Evolutionary conservation across 2,888 invertebrate species (phyloP), one percentile per base, ranked within the genome.

Genomic region (Pomacea canaliculata): DNA sequence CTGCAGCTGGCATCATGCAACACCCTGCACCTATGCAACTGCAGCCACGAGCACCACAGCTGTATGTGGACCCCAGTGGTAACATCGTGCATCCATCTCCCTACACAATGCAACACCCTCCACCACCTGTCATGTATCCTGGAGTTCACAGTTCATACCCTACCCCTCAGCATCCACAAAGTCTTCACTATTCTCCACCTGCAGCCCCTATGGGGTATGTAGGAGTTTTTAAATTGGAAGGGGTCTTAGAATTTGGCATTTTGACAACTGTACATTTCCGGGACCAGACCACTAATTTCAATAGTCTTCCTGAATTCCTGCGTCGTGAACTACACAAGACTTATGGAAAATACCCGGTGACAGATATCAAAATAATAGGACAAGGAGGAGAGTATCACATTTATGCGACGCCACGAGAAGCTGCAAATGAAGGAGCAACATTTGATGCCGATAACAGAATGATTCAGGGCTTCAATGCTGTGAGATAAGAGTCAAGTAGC

Each of bases 301-400:
- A 70, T 59, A 71, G 76, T 7, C 71, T 83, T 9, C 83, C 83
- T 0, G 81, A 80, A 9, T 79, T 81, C 60, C 69, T 83, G 19
- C 68, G 77, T 18, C 37, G 69, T 8, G 83, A 83, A 65, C 78
- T 83, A n/a, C 48, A 75, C 48, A 72, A 76, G 37, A 78, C 80
- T 10, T 83, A 83, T 66, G 80, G 81, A 4, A 66, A 70, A 10
- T 79, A 76, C 62, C 81, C 83, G 7, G 66, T 65, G 37, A 83
- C 81, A 5, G 79, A 80, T 60, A 78, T 81, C 13, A 77, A 76
- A 48, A 70, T 83, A 4, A 77, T 74, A 23, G 68, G 71, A 23
- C 78, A 77, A 60, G 73, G 75, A 1, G 81, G 81, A 0, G 79
- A 81, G 68, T 80, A 78, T 71, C 81, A 81, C 59, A 79, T 83